These are phyloP conservation scores for Ptilodon capucinus DNA, from an alignment of 2,888 invertebrate genomes.

Conservation along the genomic window DNA sequence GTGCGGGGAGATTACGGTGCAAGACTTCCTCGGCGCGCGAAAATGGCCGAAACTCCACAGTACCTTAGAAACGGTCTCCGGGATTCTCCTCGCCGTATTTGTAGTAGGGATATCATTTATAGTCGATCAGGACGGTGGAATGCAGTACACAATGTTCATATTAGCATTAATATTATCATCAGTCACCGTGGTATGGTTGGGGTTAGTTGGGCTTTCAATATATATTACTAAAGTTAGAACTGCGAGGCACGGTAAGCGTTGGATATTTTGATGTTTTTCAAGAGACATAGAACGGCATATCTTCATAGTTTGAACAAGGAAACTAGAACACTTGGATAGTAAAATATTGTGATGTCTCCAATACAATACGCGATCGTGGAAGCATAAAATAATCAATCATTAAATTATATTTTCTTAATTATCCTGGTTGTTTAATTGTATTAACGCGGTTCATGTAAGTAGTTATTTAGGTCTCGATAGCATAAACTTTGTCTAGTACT, in stretches of 20 bases:
- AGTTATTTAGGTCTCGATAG: too few relatives aligned
- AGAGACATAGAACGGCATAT: constrained; percentile 1
- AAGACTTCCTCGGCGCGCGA: constrained; percentile 73
- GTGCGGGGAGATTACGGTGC: constrained; percentile 71
- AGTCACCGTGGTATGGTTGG: constrained; percentile 59
- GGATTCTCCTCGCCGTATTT: constrained; percentile 55
- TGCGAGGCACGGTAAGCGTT: constrained; percentile 43
- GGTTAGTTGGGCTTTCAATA: constrained; percentile 52
- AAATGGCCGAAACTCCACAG: constrained; percentile 77
- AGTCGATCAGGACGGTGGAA: constrained; percentile 50
- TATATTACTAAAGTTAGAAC: constrained; percentile 58
- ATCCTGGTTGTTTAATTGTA: not conserved
- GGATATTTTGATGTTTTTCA: constrained; percentile 25
- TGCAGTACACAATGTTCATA: constrained; percentile 59
- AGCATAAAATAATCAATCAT: constrained; percentile 4
- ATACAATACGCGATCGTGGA: constrained; percentile 21
- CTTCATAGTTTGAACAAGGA: constrained; percentile 9
- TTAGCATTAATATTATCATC: constrained; percentile 51
- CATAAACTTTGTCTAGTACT: too few relatives aligned
- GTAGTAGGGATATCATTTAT: constrained; percentile 54
- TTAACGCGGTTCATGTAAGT: not conserved
- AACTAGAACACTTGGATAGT: constrained; percentile 11
- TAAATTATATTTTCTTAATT: constrained; percentile 27
- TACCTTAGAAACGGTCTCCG: constrained; percentile 71
- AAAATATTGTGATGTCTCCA: too few relatives aligned